A percentile compares a stretch with the other conserved stretches of the same genome.
These are phyloP conservation scores for Gerris buenoi DNA, from an alignment of 1,140 invertebrate genomes.

Conservation along the genomic window DNA sequence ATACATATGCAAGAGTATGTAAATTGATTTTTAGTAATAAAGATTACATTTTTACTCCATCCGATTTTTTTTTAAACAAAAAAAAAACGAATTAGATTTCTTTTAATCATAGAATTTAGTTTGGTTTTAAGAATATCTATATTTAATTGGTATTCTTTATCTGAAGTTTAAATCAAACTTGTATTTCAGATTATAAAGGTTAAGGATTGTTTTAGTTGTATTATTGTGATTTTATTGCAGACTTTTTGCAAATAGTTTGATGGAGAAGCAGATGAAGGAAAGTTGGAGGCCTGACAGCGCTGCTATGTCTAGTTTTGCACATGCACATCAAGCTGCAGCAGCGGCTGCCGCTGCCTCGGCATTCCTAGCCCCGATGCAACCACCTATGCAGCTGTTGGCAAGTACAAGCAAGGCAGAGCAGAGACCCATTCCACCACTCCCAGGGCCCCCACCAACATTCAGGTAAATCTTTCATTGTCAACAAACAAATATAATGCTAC, in stretches of 20 bases:
- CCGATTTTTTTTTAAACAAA: too few relatives aligned
- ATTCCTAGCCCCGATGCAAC: conserved; percentile 52
- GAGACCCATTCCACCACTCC: conserved; percentile 39
- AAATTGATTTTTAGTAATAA: too few relatives aligned
- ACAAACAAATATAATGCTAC: too few relatives aligned
- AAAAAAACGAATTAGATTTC: too few relatives aligned
- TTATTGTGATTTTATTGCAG: background rate
- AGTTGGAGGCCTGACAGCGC: conserved; percentile 34
- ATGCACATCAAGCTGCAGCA: conserved; percentile 33
- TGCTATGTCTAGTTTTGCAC: conserved; percentile 31
- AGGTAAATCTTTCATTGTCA: conserved; percentile 66
- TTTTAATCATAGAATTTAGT: background rate
- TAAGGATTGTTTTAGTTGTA: background rate
- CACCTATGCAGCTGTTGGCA: conserved; percentile 31
- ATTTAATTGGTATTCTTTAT: background rate
- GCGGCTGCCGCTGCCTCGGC: conserved; percentile 33
- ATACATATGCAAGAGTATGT: too few relatives aligned
- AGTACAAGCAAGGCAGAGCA: conserved; percentile 26
- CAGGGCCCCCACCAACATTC: conserved; percentile 55
- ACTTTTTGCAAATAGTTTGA: conserved; percentile 31
- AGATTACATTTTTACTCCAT: too few relatives aligned
- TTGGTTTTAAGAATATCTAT: background rate
- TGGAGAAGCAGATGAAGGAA: conserved; percentile 37
- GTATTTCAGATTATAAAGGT: background rate
- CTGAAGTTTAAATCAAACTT: background rate